Evolutionary conservation across 1,140 invertebrate species (phyloP).

Genomic region (Drosophila aff.): DNA sequence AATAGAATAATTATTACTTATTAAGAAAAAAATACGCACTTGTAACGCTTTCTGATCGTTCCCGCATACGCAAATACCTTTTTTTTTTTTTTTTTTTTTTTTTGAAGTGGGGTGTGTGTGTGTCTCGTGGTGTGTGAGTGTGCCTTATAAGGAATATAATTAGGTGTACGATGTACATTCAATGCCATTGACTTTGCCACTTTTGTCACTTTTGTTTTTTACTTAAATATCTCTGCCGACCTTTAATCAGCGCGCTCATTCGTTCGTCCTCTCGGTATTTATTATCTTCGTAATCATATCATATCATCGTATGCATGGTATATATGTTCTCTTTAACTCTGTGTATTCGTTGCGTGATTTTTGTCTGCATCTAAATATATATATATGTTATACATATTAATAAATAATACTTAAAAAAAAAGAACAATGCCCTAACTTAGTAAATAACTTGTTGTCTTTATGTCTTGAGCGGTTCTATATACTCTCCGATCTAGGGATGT

Average conservation of each 20-base stretch:
- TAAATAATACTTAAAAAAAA: constrained; percentile 29
- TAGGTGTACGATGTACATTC: constrained; percentile 54
- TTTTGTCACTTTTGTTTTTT: constrained; percentile 22
- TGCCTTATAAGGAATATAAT: constrained; percentile 74
- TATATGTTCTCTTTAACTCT: constrained; percentile 38
- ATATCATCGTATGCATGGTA: constrained; percentile 38
- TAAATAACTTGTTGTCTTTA: constrained; percentile 50
- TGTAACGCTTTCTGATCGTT: constrained; percentile 26
- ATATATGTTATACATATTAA: constrained; percentile 56
- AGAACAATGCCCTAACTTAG: constrained; percentile 32
- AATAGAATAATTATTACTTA: constrained; percentile 69
- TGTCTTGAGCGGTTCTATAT: constrained; percentile 50
- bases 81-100: constrained; percentile 2
- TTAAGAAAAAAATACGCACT: constrained; percentile 71
- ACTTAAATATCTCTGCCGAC: constrained; percentile 36
- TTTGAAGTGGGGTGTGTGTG: constrained; percentile 5
- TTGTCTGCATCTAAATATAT: constrained; percentile 42
- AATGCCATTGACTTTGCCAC: constrained; percentile 41
- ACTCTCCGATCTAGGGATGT: constrained; percentile 1
- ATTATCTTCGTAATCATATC: constrained; percentile 46
- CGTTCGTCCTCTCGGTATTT: constrained; percentile 25
- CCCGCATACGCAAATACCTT: constrained; percentile 30
- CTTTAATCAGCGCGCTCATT: neutral
- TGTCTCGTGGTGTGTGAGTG: constrained; percentile 28
- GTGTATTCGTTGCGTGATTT: constrained; percentile 56